Conservation (phyloP, 1,140 invertebrate species). For the Pseudomyrmex gracilis region DNA sequence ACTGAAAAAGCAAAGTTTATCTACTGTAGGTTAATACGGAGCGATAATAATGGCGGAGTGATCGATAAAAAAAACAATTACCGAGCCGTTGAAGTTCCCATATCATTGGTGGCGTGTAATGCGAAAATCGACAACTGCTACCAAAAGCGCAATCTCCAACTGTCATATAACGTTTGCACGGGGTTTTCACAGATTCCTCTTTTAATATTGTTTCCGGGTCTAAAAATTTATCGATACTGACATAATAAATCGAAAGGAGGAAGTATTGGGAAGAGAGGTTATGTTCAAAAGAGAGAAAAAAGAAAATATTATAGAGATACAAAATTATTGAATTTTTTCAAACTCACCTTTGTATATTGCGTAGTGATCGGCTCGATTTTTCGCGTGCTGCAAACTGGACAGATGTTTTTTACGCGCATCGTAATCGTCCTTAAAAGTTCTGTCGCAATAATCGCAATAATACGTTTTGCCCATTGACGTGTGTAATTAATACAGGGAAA, state of each 20-base stretch:
- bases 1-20: conserved; percentile 70
- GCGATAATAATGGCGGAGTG: too few relatives aligned
- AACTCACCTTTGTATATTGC: conserved; percentile 87
- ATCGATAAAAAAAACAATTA: conserved; percentile 75
- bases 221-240: conserved; percentile 82
- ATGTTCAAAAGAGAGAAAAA: conserved; percentile 1
- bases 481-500: neutral
- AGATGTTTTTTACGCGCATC: conserved; percentile 88
- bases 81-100: conserved; percentile 86
- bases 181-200: conserved; percentile 87
- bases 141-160: conserved; percentile 88
- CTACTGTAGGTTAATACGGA: neutral
- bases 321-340: neutral
- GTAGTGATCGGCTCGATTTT: conserved; percentile 88
- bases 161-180: conserved; percentile 86
- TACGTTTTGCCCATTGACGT: conserved; percentile 88
- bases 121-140: conserved; percentile 87
- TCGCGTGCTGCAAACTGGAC: conserved; percentile 87
- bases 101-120: conserved; percentile 87
- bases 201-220: conserved; percentile 87
- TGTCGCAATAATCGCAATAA: conserved; percentile 90
- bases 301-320: neutral
- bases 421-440: conserved; percentile 88
- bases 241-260: neutral
- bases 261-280: neutral